These are phyloP conservation scores for Pogonus chalceus DNA, from an alignment of 1,140 invertebrate genomes.

Conservation along the genomic window DNA sequence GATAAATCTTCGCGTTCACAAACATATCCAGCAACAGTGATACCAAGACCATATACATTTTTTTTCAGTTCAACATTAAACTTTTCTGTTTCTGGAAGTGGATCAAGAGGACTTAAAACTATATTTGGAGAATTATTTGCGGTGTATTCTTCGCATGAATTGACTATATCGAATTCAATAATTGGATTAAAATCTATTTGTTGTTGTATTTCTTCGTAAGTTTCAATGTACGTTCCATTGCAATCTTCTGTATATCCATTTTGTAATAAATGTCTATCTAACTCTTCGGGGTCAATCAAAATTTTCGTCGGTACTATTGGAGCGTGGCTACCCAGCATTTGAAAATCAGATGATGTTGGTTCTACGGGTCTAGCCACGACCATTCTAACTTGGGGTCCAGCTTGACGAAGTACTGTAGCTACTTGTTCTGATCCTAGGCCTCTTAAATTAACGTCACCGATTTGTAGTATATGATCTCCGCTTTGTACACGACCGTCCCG, in stretches of 20 bases:
- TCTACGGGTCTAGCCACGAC: conserved; percentile 81
- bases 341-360: conserved; percentile 53
- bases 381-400: conserved; percentile 74
- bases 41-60: conserved; percentile 56
- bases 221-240: conserved; percentile 19
- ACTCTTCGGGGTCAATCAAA: conserved; percentile 68
- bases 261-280: conserved; percentile 66
- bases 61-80: conserved; percentile 51
- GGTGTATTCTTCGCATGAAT: conserved; percentile 21
- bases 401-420: conserved; percentile 79
- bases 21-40: conserved; percentile 57
- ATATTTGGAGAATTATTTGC: conserved; percentile 8
- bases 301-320: conserved; percentile 75
- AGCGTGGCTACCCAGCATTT: conserved; percentile 50
- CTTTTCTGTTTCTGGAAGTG: conserved; percentile 37
- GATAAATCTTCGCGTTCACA: conserved; percentile 78
- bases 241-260: conserved; percentile 42
- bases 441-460: conserved; percentile 82
- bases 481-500: conserved; percentile 78
- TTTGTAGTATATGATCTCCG: conserved; percentile 90
- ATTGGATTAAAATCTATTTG: conserved; percentile 10
- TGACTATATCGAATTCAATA: not conserved
- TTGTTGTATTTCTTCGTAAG: conserved; percentile 11
- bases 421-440: conserved; percentile 91
- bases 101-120: conserved; percentile 16